Evolutionary conservation across 2,888 invertebrate genomes (phyloP), one percentile per base, ranked within the genome.

Genomic region (Brachylomia viminalis): DNA sequence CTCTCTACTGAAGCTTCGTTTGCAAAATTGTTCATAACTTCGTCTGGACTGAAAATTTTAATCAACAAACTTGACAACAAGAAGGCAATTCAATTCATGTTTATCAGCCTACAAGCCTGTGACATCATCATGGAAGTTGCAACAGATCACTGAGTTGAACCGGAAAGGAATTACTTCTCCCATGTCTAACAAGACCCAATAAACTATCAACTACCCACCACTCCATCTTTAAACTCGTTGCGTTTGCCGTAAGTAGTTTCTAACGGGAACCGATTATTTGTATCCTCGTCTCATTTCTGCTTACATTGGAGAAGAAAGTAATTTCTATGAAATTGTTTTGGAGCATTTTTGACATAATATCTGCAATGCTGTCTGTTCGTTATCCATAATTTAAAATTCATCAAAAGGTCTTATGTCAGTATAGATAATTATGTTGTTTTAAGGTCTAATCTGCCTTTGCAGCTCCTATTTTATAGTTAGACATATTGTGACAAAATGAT

Each of bases 251-350:
- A 62, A 77, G 77, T 74, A 74, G 73, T 84, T 80, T 80, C 80
- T 84, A 77, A 77, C 77, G 74, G 80, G 76, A 82, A 83, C 80
- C 69, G 82, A 75, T 83, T 80, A 79, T 80, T 70, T 80, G 58
- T 77, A 58, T 72, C 72, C 66, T 75, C 66, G 72, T 69, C 83
- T 66, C 52, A 78, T 82, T 82, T 77, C 45, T 64, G 58, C 54
- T 82, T 71, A 73, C 62, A 73, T 74, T 33, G 59, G 11, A 59
- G 61, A 66, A 75, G 65, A 82, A 78, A 71, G 71, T 83, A 67
- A 70, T 66, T 59, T 68, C 27, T 59, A 70, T 72, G 0, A 7
- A 66, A 47, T 6, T 10, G 42, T 10, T 10, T 1, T 67, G 33
- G 8, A 42, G 11, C 47, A 23, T 17, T 62, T 72, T 38, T 17